phyloP scores from a whole-genome alignment of 2,888 invertebrate species.

The Therioaphis trifolii region DNA sequence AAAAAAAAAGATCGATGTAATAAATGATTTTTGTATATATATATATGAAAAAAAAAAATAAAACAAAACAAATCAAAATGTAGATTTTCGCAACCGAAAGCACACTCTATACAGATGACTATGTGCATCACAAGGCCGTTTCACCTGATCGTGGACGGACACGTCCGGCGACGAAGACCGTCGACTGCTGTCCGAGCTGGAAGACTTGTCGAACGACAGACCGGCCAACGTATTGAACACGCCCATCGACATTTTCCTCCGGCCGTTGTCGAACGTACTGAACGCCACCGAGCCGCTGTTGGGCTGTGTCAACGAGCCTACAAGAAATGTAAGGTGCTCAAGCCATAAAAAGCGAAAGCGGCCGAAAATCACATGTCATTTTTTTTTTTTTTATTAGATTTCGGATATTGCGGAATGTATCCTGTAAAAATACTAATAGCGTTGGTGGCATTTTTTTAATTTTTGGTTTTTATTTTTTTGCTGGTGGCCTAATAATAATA shows the following conservation, averaged over 20 bases:
- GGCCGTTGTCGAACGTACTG: constrained; percentile 47
- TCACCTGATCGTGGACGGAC: constrained; percentile 41
- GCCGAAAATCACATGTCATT: neutral
- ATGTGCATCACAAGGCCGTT: neutral
- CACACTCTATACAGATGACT: neutral
- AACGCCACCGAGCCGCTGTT: constrained; percentile 38
- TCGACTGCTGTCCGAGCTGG: constrained; percentile 54
- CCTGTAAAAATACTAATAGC: no score
- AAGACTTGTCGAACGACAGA: constrained; percentile 58
- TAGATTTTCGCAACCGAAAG: neutral
- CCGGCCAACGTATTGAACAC: constrained; percentile 52
- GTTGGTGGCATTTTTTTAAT: no score
- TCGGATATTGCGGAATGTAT: no score
- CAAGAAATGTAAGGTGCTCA: constrained; percentile 26
- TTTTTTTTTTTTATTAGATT: no score
- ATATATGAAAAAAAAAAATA: no score
- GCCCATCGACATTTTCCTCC: constrained; percentile 58
- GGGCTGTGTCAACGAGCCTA: constrained; percentile 49
- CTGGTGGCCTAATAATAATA: no score
- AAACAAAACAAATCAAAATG: neutral
- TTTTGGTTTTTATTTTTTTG: no score
- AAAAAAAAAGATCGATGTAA: no score
- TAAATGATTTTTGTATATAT: no score
- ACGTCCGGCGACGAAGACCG: constrained; percentile 52
- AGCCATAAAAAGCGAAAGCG: constrained; percentile 28